Evolutionary conservation across 2,113 vertebrate species (phyloP).

Genomic region (Notiomystis cincta): DNA sequence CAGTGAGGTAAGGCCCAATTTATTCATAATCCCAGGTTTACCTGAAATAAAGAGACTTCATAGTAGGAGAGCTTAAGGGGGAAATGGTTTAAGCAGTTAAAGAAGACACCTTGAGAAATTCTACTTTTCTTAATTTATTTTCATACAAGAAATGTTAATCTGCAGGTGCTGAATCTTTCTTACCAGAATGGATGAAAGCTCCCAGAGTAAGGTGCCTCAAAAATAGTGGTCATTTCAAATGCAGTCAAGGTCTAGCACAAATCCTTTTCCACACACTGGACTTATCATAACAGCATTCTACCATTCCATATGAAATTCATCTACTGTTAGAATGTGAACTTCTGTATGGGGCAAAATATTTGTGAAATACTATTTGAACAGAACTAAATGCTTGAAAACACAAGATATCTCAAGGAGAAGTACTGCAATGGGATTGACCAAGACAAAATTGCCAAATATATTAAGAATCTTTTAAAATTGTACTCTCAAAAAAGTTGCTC

Average conservation of each 20-base stretch:
- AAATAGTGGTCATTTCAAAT: background rate
- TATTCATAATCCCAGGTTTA: background rate
- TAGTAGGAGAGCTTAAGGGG: background rate
- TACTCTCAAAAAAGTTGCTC: background rate
- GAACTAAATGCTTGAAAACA: background rate
- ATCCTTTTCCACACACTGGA: background rate
- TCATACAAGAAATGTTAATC: background rate
- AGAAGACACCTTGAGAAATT: background rate
- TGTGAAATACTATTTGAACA: background rate
- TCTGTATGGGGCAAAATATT: background rate
- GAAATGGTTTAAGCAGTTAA: background rate
- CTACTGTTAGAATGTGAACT: background rate
- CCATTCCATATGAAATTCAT: background rate
- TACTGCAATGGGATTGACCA: background rate
- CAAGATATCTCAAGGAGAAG: background rate
- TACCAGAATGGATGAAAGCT: background rate
- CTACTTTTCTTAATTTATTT: background rate
- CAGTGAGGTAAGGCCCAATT: accelerated
- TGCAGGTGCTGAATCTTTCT: background rate
- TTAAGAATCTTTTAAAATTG: background rate
- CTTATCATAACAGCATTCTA: background rate
- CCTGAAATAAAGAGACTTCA: background rate
- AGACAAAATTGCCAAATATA: background rate
- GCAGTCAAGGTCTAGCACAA: background rate
- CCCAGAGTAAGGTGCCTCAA: background rate